Percentiles rank a stretch among this genome's conserved stretches.
Conservation (phyloP, 2,888 invertebrate genomes). For the Leucophenga maculata region DNA sequence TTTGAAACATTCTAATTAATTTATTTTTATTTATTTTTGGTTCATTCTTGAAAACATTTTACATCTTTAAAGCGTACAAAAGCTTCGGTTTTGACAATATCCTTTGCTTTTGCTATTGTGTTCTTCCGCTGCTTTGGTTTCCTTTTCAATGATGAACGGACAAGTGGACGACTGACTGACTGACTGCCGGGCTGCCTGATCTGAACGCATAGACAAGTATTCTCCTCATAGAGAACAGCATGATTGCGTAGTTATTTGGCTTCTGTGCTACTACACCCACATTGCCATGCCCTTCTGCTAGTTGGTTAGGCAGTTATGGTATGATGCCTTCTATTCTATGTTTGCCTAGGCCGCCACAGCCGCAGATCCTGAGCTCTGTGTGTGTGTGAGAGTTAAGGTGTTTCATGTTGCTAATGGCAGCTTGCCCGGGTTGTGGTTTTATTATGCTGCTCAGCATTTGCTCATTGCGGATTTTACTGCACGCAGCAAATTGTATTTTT, state of each 20-base stretch:
- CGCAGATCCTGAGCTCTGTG: neutral
- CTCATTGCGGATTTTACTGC: neutral
- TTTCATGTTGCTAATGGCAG: slow-evolving; percentile 55
- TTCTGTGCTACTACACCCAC: slow-evolving; percentile 7
- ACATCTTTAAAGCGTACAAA: slow-evolving; percentile 38
- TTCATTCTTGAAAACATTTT: too few relatives aligned
- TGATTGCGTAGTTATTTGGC: slow-evolving; percentile 25
- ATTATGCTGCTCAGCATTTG: slow-evolving; percentile 22
- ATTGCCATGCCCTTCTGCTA: slow-evolving; percentile 27
- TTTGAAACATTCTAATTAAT: too few relatives aligned
- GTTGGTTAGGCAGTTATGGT: slow-evolving; percentile 26
- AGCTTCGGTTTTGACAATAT: slow-evolving; percentile 35
- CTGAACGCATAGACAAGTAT: neutral
- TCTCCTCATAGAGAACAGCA: neutral
- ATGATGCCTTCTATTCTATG: slow-evolving; percentile 30
- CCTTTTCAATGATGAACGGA: slow-evolving; percentile 40
- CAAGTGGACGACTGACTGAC: neutral
- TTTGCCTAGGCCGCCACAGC: slow-evolving; percentile 54
- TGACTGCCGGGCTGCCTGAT: too few relatives aligned
- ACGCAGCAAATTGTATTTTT: neutral
- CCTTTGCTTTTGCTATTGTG: slow-evolving; percentile 38
- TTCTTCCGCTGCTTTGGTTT: slow-evolving; percentile 54
- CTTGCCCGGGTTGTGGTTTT: slow-evolving; percentile 37
- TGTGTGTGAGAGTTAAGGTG: slow-evolving; percentile 56
- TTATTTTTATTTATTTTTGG: too few relatives aligned